Percentiles rank a stretch among this genome's conserved stretches.
Conservation (phyloP, 2,113 vertebrate species). For the Chloebia gouldiae region DNA sequence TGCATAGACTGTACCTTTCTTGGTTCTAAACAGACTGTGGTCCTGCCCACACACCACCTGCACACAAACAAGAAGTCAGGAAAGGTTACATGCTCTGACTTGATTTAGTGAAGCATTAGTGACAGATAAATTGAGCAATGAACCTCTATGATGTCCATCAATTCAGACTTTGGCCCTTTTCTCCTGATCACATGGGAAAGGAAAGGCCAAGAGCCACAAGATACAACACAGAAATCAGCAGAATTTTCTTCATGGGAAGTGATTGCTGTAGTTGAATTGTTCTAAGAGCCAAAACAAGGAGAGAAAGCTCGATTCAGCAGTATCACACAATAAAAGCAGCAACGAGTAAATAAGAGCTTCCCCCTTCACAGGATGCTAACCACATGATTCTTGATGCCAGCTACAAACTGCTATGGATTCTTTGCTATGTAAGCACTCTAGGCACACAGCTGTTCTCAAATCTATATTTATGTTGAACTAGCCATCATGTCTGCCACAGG, state of each 20-base stretch:
- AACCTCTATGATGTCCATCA: not conserved
- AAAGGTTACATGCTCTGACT: not conserved
- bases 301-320: not conserved
- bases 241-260: not conserved
- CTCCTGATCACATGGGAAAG: not conserved
- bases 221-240: not conserved
- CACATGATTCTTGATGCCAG: not conserved
- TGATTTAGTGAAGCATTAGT: not conserved
- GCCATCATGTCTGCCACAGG: not conserved
- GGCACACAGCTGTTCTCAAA: slow-evolving; percentile 6
- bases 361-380: not conserved
- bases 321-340: not conserved
- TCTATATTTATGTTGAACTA: not conserved
- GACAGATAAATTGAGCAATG: not conserved
- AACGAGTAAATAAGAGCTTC: not conserved
- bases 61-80: not conserved
- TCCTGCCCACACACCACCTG: slow-evolving; percentile 96
- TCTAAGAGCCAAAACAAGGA: not conserved
- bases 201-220: not conserved
- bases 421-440: not conserved
- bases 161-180: not conserved
- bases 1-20: slow-evolving; percentile 82
- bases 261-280: not conserved
- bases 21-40: slow-evolving; percentile 92
- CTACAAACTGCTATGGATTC: not conserved